Evolutionary conservation across 2,888 invertebrate genomes (phyloP).

Genomic region (Drosophila kokeensis): DNA sequence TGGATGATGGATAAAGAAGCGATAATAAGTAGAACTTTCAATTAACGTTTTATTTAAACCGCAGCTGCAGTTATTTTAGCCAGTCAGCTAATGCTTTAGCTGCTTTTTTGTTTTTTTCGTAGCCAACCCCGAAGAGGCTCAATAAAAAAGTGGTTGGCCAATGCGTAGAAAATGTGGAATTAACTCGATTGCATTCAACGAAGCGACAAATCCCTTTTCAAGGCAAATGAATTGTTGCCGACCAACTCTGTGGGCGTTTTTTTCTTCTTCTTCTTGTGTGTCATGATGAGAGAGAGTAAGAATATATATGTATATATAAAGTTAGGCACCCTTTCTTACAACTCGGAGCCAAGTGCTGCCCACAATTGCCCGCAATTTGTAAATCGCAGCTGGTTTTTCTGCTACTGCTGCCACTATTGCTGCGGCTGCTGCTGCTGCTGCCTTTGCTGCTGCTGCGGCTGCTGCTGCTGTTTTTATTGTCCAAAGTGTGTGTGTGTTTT

Average conservation of each 20-base stretch:
- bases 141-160: conserved; percentile 40
- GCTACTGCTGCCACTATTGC: background rate
- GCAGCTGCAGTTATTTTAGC: background rate
- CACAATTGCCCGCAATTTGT: conserved; percentile 49
- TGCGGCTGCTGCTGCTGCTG: conserved; percentile 35
- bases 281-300: background rate
- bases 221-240: conserved; percentile 6
- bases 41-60: background rate
- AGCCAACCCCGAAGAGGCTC: conserved; percentile 10
- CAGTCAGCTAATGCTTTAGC: conserved; percentile 17
- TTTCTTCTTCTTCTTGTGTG: conserved; percentile 9
- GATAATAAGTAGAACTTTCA: background rate
- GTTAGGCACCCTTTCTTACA: background rate
- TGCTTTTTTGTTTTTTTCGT: background rate
- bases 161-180: conserved; percentile 65
- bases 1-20: background rate
- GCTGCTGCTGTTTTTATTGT: conserved; percentile 59
- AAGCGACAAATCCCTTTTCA: conserved; percentile 66
- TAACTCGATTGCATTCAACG: conserved; percentile 69
- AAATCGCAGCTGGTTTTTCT: conserved; percentile 33
- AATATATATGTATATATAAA: background rate
- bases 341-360: background rate
- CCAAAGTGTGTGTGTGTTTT: conserved; percentile 39
- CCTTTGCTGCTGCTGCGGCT: background rate
- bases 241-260: conserved; percentile 24